Evolutionary conservation across 2,888 invertebrate genomes (phyloP), one percentile per base, ranked within the genome.

Genomic region (Lasioglossum malachurum): DNA sequence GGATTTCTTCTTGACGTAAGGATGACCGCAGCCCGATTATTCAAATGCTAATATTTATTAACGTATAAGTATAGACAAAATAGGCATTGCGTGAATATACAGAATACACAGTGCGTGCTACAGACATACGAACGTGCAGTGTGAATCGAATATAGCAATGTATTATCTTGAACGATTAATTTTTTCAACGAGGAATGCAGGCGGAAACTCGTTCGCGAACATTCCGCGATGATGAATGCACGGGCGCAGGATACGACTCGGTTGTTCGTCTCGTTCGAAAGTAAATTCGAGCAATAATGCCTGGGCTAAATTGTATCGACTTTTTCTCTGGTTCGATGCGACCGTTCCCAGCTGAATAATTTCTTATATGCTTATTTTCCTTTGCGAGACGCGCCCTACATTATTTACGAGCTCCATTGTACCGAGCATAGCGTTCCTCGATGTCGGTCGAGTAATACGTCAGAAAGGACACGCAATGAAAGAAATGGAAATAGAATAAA

Each of bases 31-130:
- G 23, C 23, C 38, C 38, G 2, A 49, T 46, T 83, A 80, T 73
- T 82, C 67, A 71, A 84, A 84, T 75, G 84, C 82, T 77, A 86
- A 79, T 75, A 80, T 90, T 90, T 90, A 90, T 90, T 90, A 53
- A 46, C 60, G 76, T 84, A 79, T 19, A 88, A 90, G 81, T 84
- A 71, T 90, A 89, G 83, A 90, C 53, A 86, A 89, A 89, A 83
- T 87, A 84, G 75, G 82, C 81, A 38, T 84, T 80, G 72, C 57
- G 46, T 69, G 80, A 83, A 31, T 82, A 85, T 60, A 83, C 64
- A 83, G 72, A 31, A 31, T 80, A 85, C 53, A 83, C 69, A 83
- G 72, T 80, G 84, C 81, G 74, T 83, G 84, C 71, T 86, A 89
- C 46, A 86, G n/a, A 71, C 72, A n/a, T 72, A n/a, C 71, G 57